Evolutionary conservation across 2,797 vertebrate genomes (phyloP).

Genomic region (Prionace glauca): DNA sequence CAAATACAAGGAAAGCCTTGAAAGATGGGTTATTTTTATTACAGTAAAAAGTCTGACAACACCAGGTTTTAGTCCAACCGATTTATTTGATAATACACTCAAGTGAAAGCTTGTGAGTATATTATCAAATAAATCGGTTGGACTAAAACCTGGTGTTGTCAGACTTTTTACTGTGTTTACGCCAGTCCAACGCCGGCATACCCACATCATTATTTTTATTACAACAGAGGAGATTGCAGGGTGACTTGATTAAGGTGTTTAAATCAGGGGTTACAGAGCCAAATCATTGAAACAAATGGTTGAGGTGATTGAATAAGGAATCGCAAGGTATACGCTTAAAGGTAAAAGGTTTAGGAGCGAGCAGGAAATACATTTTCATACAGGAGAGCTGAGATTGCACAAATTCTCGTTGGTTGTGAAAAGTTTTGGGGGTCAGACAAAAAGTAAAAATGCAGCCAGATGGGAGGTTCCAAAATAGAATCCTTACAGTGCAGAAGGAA

Average conservation of each 20-base stretch:
- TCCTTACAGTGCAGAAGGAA: too few species aligned
- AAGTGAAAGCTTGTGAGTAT: too few species aligned
- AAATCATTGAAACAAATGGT: background rate
- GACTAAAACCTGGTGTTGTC: too few species aligned
- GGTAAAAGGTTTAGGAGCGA: background rate
- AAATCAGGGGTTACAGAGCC: background rate
- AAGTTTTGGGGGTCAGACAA: background rate
- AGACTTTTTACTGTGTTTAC: too few species aligned
- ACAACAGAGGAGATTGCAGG: background rate
- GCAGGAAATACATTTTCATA: background rate
- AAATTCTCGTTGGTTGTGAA: background rate
- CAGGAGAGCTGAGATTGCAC: background rate
- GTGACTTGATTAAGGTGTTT: background rate
- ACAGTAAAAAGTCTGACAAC: too few species aligned
- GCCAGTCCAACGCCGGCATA: too few species aligned
- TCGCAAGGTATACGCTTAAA: background rate
- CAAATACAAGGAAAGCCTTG: background rate
- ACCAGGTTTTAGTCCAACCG: too few species aligned
- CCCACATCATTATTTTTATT: too few species aligned
- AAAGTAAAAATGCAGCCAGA: background rate
- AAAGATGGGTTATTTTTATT: background rate
- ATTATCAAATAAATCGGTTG: too few species aligned
- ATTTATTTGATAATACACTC: too few species aligned
- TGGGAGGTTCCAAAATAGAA: too few species aligned
- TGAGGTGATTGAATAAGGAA: background rate